A percentile compares a stretch with the other conserved stretches of the same genome.
These are phyloP conservation scores for Choristoneura fumiferana DNA, from an alignment of 1,140 invertebrate genomes.

Conservation along the genomic window DNA sequence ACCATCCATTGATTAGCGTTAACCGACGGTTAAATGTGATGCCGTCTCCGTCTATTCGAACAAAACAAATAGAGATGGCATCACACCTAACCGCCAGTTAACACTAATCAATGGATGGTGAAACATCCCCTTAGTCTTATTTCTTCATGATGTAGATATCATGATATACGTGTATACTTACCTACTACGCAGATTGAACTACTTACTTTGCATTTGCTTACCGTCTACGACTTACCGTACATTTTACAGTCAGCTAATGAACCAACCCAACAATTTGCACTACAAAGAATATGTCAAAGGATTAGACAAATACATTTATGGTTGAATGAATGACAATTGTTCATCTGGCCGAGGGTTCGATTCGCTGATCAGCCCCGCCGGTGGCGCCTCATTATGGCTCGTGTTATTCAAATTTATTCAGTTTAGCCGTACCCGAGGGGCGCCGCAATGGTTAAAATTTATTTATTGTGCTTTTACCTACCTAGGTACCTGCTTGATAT, in stretches of 20 bases:
- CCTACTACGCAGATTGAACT: too few species aligned
- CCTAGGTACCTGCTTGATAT: neutral
- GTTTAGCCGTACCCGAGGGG: conserved; percentile 30
- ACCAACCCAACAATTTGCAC: conserved; percentile 22
- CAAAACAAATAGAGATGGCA: too few species aligned
- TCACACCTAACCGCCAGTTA: too few species aligned
- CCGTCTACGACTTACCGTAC: too few species aligned
- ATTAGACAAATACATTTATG: conserved; percentile 33
- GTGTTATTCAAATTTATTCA: conserved; percentile 57
- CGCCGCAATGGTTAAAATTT: conserved; percentile 16
- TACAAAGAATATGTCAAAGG: conserved; percentile 35
- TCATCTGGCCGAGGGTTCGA: conserved; percentile 25
- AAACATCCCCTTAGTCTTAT: too few species aligned
- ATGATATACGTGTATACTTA: too few species aligned
- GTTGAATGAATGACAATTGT: conserved; percentile 40
- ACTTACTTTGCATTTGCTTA: too few species aligned
- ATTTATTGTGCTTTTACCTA: conserved; percentile 11
- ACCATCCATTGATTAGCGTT: too few species aligned
- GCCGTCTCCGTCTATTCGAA: too few species aligned
- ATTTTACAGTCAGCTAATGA: conserved; percentile 19
- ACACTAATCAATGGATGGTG: too few species aligned
- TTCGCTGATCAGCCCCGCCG: conserved; percentile 31
- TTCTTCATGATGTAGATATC: too few species aligned
- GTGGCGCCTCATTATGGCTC: conserved; percentile 40
- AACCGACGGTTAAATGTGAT: too few species aligned